Evolutionary conservation across 2,888 invertebrate genomes (phyloP).

Genomic region (Pterobdella sp.): DNA sequence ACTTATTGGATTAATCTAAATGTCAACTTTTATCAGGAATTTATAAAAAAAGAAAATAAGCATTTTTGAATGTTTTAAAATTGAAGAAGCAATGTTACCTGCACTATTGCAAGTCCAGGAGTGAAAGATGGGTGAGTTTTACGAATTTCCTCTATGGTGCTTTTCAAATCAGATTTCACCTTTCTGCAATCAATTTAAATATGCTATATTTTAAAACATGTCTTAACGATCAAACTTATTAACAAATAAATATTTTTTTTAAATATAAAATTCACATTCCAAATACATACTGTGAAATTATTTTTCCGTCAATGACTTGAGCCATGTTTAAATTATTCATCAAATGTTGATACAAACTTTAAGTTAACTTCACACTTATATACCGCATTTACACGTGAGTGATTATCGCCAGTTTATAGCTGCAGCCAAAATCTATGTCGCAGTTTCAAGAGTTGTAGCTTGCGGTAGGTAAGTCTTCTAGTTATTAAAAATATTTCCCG

Average conservation of each 20-base stretch:
- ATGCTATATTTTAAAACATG: not conserved
- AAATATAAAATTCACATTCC: not conserved
- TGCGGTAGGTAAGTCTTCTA: no score
- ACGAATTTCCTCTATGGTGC: conserved; percentile 40
- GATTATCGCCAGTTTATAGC: no score
- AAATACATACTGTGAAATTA: not conserved
- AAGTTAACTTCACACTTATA: no score
- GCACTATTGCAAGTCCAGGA: conserved; percentile 74
- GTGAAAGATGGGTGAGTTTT: conserved; percentile 57
- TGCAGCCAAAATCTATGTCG: no score
- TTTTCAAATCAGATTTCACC: conserved; percentile 42
- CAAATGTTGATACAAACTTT: no score
- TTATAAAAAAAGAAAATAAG: not conserved
- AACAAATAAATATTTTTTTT: not conserved
- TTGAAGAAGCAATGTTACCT: conserved; percentile 48
- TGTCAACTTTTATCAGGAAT: not conserved
- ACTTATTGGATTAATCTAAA: not conserved
- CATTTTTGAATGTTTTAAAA: not conserved
- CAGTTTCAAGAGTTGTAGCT: no score
- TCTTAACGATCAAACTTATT: not conserved
- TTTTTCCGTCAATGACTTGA: not conserved
- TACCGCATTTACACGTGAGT: no score
- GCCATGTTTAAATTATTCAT: no score
- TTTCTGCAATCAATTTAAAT: conserved; percentile 41
- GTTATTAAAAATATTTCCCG: no score